Evolutionary conservation across 2,888 invertebrate genomes (phyloP).

Genomic region (Oligia latruncula): DNA sequence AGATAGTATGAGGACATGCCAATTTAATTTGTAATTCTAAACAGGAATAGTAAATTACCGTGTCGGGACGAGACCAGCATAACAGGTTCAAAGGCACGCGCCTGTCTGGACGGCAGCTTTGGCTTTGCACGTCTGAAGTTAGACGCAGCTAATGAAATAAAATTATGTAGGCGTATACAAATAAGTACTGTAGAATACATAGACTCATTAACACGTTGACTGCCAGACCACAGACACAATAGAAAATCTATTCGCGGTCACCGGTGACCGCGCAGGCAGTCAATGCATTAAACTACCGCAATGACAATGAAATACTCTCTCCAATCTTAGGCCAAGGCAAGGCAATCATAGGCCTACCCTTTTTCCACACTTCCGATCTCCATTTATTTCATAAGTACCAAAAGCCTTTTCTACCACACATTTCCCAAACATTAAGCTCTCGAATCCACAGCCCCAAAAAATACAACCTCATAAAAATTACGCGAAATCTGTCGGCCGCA

Average conservation of each 20-base stretch:
- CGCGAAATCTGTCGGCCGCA: constrained; percentile 54
- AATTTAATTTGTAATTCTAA: constrained; percentile 23
- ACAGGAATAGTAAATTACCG: constrained; percentile 34
- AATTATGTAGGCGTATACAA: constrained; percentile 10
- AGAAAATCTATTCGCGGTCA: too few relatives aligned
- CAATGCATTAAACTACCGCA: background rate
- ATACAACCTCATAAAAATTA: constrained; percentile 56
- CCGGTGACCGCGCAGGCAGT: too few relatives aligned
- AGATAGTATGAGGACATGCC: constrained; percentile 3
- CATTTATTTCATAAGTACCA: background rate
- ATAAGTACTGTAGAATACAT: background rate
- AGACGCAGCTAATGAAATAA: constrained; percentile 9
- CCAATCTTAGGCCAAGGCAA: background rate
- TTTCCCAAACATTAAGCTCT: constrained; percentile 20
- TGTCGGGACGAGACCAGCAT: constrained; percentile 26
- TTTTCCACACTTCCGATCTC: constrained; percentile 10
- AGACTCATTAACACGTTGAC: background rate
- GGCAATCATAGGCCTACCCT: constrained; percentile 7
- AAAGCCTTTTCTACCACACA: constrained; percentile 2
- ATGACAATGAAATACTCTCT: background rate
- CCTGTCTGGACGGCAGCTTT: constrained; percentile 12
- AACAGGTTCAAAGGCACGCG: constrained; percentile 40
- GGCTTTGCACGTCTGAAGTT: background rate
- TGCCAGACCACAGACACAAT: too few relatives aligned
- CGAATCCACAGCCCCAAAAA: constrained; percentile 22